These are phyloP conservation scores for Crypturellus undulatus DNA, from an alignment of 2,113 vertebrate species.

Conservation along the genomic window DNA sequence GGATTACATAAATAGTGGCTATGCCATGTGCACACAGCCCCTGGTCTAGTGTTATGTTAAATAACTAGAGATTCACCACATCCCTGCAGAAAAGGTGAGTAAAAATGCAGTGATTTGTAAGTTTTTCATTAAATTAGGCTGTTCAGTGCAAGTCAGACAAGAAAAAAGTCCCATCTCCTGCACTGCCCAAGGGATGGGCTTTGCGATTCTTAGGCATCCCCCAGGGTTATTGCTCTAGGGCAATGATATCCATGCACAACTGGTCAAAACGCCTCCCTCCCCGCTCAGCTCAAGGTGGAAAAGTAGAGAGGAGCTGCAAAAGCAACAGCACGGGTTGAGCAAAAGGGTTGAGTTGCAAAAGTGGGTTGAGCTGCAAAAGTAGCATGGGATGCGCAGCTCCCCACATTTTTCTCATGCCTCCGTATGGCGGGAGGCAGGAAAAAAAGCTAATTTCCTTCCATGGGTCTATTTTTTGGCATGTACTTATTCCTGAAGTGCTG, in stretches of 20 bases:
- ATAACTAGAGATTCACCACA: neutral
- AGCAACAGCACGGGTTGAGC: neutral
- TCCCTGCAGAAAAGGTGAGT: neutral
- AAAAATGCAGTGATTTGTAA: neutral
- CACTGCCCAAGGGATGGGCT: accelerated
- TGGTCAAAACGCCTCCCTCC: neutral
- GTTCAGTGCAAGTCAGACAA: neutral
- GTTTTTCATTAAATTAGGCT: accelerated
- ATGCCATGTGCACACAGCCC: neutral
- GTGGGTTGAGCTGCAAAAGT: neutral
- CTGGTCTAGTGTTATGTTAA: neutral
- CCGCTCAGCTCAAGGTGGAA: neutral
- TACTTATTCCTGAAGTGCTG: neutral
- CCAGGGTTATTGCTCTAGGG: no score
- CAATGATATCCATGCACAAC: neutral
- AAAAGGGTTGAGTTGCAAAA: neutral
- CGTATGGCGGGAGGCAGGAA: neutral
- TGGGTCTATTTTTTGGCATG: neutral
- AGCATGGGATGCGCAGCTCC: neutral
- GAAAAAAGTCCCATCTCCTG: neutral
- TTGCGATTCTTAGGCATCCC: neutral
- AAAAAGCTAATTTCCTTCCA: neutral
- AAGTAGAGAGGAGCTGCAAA: neutral
- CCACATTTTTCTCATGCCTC: no score
- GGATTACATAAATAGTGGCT: neutral